Base-by-base conservation (phyloP, 2,797 vertebrate genomes). In the Malurus splendens region DNA sequence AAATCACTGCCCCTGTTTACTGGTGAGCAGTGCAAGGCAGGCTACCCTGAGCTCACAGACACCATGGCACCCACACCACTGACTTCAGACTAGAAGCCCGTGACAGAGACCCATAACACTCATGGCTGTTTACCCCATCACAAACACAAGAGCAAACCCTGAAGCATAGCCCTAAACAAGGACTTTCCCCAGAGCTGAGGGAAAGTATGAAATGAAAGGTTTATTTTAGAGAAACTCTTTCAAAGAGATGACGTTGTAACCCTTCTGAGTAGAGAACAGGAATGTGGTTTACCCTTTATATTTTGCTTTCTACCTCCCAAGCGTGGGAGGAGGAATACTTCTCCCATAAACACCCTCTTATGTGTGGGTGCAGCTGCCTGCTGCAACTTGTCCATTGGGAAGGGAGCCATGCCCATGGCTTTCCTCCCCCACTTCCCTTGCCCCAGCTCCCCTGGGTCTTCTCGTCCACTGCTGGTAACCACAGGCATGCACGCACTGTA, bases 11-110 rank as follows among this genome's bases (percentile, higher is more conserved):
- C 32, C 10, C 28, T 38, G 6, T 62, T 56, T 66, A 32, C 4
- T 1, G 1, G 17, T 54, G 15, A 82, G 30, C 0, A 0, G 42
- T 74, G 45, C 28, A 65, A 48, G 10, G 4, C 6, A 4, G 5
- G 3, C 27, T 60, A 15, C 41, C 9, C n/a, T 32, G 44, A 64
- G 33, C 18, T 80, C 24, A 57, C 44, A 39, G 55, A 20, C 3
- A 10, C 8, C 8, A 11, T 23, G 27, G 11, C 20, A 48, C 8
- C 18, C 52, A 57, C 30, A 41, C 19, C 66, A 51, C 25, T 1
- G 1, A 50, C 50, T 74, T 33, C 45, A 28, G 62, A 82, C 23
- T 10, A 39, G 42, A 67, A 82, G 15, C 4, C 32, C 19, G 6
- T 25, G n/a, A 70, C 12, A 25, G 15, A 33, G 48, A 36, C 77